phyloP scores from a whole-genome alignment of 2,797 vertebrate genomes.

The Carapus acus region DNA sequence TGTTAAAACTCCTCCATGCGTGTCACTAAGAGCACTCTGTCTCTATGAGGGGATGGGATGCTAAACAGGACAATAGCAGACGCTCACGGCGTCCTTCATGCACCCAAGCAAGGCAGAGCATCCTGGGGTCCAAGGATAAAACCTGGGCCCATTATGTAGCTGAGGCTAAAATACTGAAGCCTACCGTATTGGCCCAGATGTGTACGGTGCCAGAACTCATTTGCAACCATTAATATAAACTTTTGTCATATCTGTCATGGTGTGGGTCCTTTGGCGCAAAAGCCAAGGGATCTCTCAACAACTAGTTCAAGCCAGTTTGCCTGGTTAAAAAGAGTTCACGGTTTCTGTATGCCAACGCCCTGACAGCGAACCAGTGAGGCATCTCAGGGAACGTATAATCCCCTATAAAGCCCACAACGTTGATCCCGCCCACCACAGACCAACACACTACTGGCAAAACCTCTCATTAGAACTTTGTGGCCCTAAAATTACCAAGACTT shows the following conservation, averaged over 20 bases:
- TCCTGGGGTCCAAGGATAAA: conserved; percentile 37
- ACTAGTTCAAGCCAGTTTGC: conserved; percentile 58
- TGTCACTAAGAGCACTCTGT: conserved; percentile 45
- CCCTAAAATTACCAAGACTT: conserved; percentile 72
- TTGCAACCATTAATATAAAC: conserved; percentile 23
- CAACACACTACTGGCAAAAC: conserved; percentile 62
- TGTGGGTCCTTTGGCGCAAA: conserved; percentile 12
- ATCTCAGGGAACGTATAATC: conserved; percentile 60
- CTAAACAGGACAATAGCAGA: conserved; percentile 49
- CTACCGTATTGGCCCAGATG: too few relatives aligned
- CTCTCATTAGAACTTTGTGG: conserved; percentile 71
- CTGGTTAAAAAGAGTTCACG: conserved; percentile 57
- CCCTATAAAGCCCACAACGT: conserved; percentile 62
- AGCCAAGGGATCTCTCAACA: conserved; percentile 35
- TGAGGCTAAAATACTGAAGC: conserved; percentile 8
- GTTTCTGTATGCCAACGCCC: conserved; percentile 66
- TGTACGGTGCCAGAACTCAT: conserved; percentile 14
- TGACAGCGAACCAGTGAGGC: conserved; percentile 55
- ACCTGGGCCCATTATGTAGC: conserved; percentile 5
- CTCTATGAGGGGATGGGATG: conserved; percentile 42
- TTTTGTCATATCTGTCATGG: conserved; percentile 17
- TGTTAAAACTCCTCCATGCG: conserved; percentile 61
- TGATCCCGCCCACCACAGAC: conserved; percentile 73
- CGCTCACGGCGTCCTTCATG: conserved; percentile 24
- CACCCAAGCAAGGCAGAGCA: conserved; percentile 19